phyloP scores from a whole-genome alignment of 2,113 vertebrate genomes.

The Gnathonemus echidnorhynchus region DNA sequence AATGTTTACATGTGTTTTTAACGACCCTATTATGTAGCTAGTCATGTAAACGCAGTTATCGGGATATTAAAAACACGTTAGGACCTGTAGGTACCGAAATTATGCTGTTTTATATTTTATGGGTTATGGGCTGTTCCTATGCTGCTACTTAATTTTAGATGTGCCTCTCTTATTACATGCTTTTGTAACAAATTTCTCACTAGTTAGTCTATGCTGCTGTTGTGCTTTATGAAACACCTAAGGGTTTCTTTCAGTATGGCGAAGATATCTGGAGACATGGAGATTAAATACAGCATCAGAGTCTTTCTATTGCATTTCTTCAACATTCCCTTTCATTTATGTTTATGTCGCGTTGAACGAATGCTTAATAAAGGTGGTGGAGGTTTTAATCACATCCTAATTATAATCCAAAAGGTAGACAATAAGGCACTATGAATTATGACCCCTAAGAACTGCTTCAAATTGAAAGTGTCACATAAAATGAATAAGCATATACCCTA shows the following conservation, averaged over 20 bases:
- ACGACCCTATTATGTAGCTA: neutral
- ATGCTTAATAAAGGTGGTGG: neutral
- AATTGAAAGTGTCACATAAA: neutral
- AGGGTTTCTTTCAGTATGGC: neutral
- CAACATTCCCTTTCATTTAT: neutral
- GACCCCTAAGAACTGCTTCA: neutral
- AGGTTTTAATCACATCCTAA: neutral
- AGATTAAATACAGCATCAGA: neutral
- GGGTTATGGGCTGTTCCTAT: neutral
- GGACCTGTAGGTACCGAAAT: neutral
- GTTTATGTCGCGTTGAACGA: neutral
- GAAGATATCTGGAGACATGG: neutral
- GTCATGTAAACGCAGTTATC: neutral
- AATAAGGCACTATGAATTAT: neutral
- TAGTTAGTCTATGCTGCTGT: neutral
- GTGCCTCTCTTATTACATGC: neutral
- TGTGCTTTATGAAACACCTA: neutral
- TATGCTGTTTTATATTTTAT: neutral
- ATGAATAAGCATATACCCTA: neutral
- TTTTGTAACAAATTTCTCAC: neutral
- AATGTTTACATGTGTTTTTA: neutral
- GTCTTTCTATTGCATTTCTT: neutral
- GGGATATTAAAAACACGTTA: neutral
- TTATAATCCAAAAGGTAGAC: neutral
- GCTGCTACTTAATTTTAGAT: neutral